Conservation (phyloP, 1,140 invertebrate species). For the Campodea augens region DNA sequence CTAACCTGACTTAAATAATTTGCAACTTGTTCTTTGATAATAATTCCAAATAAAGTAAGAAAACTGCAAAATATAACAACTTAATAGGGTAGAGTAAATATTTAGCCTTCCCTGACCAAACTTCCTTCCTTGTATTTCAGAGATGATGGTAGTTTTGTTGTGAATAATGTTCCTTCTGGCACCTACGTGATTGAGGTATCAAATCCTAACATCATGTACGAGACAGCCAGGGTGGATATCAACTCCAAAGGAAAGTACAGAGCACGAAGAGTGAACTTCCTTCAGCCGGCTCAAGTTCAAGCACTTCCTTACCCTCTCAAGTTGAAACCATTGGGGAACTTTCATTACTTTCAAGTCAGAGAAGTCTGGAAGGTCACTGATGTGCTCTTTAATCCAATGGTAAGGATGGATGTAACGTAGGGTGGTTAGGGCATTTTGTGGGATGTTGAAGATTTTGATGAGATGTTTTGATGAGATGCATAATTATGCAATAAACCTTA, state of each 20-base stretch:
- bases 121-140: conserved; percentile 31
- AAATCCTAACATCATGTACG: conserved; percentile 78
- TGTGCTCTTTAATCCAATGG: conserved; percentile 91
- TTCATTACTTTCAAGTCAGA: conserved; percentile 79
- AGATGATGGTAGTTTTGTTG: conserved; percentile 79
- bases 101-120: no score
- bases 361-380: conserved; percentile 92
- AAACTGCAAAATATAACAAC: no score
- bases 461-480: neutral
- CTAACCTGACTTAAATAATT: no score
- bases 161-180: conserved; percentile 77
- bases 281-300: conserved; percentile 71
- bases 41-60: no score
- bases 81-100: no score
- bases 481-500: no score
- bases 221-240: conserved; percentile 83
- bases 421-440: neutral
- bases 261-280: conserved; percentile 82
- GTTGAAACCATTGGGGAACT: conserved; percentile 58
- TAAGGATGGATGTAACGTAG: conserved; percentile 17
- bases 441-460: neutral
- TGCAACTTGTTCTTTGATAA: no score
- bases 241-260: conserved; percentile 91
- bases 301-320: conserved; percentile 81
- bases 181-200: conserved; percentile 88